Evolutionary conservation across 2,113 vertebrate species (phyloP), one percentile per base, ranked within the genome.

Genomic region (Nycticorax nycticorax): DNA sequence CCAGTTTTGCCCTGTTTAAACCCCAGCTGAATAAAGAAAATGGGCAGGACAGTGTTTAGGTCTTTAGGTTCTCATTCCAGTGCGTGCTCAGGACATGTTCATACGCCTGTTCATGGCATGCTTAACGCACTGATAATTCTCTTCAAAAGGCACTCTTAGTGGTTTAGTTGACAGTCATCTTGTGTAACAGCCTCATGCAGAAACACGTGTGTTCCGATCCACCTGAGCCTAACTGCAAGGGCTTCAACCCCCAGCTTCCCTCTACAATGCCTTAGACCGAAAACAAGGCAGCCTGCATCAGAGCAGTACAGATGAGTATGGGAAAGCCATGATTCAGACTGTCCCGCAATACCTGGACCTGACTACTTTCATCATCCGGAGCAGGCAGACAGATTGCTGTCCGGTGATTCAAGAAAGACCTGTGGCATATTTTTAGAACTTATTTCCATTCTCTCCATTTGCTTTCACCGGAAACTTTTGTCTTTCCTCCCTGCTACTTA

Each of bases 401-500:
- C 68, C 55, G 28, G 23, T 22, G 32, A 72, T 27, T 75, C 52
- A 56, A n/a, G 47, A 74, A 89, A 89, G 72, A 84, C 71, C 52
- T 3, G 1, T 30, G 55, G 55, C 68, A 19, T 52, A 62, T 43
- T 96, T 92, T 89, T 39, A 67, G 64, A 81, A 52, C 32, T 84
- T 59, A 14, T 50, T 74, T 89, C 60, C 35, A 18, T 52, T 23
- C 50, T 77, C 47, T 63, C 37, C 32, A 16, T 35, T 81, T 75
- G n/a, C 60, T 91, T 78, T 71, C 48, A 78, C 60, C 3, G 1
- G 52, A 77, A 60, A 67, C 52, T 92, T 80, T 32, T 60, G 78
- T 88, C 57, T 94, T 95, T 88, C 67, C 30, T 91, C 80, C 64
- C n/a, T 62, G n/a, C 37, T 77, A 53, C 53, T 78, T 73, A 47